phyloP scores from a whole-genome alignment of 2,888 invertebrate genomes.

The Julus scandinavius region DNA sequence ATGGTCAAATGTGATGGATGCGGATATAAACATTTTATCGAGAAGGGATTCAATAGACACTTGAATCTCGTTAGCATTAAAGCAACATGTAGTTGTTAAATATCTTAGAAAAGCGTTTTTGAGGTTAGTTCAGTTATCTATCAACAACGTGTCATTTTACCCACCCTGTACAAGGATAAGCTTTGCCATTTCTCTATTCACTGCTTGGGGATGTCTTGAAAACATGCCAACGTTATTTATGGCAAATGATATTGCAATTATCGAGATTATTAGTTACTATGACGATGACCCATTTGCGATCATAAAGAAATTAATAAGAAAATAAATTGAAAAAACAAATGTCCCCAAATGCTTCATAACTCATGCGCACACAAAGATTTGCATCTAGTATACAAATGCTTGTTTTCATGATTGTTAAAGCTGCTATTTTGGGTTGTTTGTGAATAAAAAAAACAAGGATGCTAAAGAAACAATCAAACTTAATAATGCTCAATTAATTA shows the following conservation, averaged over 20 bases:
- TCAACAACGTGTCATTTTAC: too few species aligned
- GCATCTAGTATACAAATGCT: neutral
- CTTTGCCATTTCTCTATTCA: neutral
- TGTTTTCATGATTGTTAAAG: neutral
- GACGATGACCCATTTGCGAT: slow-evolving; percentile 18
- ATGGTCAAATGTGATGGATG: too few species aligned
- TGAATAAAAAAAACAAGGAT: neutral
- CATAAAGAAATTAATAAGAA: slow-evolving; percentile 22
- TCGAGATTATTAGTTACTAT: slow-evolving; percentile 17
- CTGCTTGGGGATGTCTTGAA: neutral
- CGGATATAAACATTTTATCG: too few species aligned
- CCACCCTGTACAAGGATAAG: neutral
- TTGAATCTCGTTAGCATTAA: too few species aligned
- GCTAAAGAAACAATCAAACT: neutral
- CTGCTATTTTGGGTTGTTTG: neutral
- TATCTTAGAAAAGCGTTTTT: too few species aligned
- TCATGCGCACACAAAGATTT: neutral
- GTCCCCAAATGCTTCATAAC: neutral
- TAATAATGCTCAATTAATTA: neutral
- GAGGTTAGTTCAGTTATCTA: too few species aligned
- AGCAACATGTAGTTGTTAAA: too few species aligned
- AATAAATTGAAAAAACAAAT: neutral
- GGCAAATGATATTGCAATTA: neutral
- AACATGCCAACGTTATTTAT: neutral
- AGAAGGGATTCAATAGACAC: too few species aligned